Evolutionary conservation across 1,140 invertebrate genomes (phyloP).

Genomic region (Maniola jurtina): DNA sequence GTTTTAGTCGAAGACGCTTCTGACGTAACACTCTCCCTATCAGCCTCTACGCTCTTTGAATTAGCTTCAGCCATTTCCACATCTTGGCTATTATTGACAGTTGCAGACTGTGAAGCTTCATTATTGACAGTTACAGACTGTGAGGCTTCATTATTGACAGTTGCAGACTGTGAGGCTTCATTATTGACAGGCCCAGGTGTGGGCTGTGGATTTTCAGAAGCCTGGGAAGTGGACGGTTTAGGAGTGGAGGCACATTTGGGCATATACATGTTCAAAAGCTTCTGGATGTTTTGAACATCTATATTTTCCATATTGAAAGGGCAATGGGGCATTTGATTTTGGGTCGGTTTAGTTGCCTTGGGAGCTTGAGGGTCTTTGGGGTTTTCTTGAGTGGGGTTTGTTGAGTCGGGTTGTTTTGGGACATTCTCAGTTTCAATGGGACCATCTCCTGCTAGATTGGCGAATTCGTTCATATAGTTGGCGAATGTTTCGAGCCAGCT

Average conservation of each 20-base stretch:
- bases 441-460: constrained; percentile 70
- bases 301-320: constrained; percentile 30
- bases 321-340: constrained; percentile 17
- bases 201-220: constrained; percentile 1
- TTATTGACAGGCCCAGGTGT: background rate
- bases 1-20: constrained; percentile 31
- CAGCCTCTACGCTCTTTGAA: constrained; percentile 29
- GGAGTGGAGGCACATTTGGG: constrained; percentile 14
- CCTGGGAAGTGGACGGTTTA: constrained; percentile 27
- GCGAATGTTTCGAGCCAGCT: constrained; percentile 71
- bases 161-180: background rate
- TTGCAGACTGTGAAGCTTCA: background rate
- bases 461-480: constrained; percentile 73
- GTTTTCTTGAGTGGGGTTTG: constrained; percentile 21
- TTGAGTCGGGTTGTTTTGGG: background rate
- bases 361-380: constrained; percentile 16
- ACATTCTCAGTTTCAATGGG: constrained; percentile 33
- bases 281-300: constrained; percentile 34
- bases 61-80: constrained; percentile 46
- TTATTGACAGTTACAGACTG: background rate
- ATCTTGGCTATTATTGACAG: constrained; percentile 31
- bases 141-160: background rate
- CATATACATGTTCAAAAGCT: constrained; percentile 36
- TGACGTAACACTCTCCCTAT: constrained; percentile 38
- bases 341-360: constrained; percentile 23